These are phyloP conservation scores for Heliconius hortense DNA, from an alignment of 2,888 invertebrate genomes.

Conservation along the genomic window DNA sequence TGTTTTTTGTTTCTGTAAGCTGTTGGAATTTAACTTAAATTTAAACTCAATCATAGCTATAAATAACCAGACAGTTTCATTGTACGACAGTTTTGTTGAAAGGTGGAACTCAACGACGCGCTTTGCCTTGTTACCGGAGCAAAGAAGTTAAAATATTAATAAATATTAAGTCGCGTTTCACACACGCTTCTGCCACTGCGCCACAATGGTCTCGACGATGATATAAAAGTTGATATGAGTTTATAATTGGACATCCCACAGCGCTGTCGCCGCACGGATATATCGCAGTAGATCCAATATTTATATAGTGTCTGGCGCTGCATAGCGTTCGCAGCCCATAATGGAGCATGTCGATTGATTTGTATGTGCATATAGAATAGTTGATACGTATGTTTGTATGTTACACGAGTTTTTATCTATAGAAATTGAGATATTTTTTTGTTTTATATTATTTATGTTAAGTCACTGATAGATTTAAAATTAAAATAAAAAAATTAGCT, in stretches of 20 bases:
- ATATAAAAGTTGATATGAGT: background rate
- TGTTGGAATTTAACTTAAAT: too few relatives aligned
- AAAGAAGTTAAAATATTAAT: background rate
- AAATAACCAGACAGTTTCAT: background rate
- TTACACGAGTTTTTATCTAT: background rate
- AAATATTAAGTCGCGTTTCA: too few relatives aligned
- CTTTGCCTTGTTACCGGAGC: background rate
- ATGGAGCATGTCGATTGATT: slow-evolving; percentile 17
- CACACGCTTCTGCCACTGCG: too few relatives aligned
- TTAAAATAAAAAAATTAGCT: too few relatives aligned
- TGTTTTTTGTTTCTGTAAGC: too few relatives aligned
- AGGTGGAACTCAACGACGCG: background rate
- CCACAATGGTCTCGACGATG: background rate
- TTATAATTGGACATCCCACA: background rate
- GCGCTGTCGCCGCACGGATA: slow-evolving; percentile 15
- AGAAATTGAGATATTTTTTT: background rate
- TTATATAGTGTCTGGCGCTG: slow-evolving; percentile 55
- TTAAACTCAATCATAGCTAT: background rate
- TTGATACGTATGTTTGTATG: background rate
- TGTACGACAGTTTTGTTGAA: too few relatives aligned
- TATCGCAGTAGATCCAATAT: slow-evolving; percentile 57
- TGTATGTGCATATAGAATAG: background rate
- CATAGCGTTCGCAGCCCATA: slow-evolving; percentile 17
- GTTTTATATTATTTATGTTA: background rate
- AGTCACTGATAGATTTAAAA: too few relatives aligned